Conservation (phyloP, 2,888 invertebrate genomes). For the Orchesella flavescens region DNA sequence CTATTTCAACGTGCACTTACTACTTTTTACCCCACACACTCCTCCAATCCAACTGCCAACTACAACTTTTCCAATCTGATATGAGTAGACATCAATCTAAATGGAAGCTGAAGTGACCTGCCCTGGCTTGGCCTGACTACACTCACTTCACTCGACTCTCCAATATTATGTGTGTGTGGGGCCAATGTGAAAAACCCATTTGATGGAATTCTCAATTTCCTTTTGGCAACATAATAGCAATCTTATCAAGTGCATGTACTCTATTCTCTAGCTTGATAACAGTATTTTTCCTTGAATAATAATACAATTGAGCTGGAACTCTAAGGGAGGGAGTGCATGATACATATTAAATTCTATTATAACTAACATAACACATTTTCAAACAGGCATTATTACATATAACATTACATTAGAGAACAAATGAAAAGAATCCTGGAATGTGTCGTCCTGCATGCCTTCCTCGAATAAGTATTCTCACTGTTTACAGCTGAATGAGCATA, state of each 20-base stretch:
- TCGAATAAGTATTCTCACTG: background rate
- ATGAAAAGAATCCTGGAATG: too few relatives aligned
- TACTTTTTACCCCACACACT: background rate
- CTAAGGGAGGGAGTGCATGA: background rate
- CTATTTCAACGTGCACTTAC: background rate
- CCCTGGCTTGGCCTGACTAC: too few relatives aligned
- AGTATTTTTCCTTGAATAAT: slow-evolving; percentile 16
- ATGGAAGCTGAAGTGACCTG: slow-evolving; percentile 6
- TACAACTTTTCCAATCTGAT: background rate
- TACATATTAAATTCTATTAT: too few relatives aligned
- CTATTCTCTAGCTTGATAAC: background rate
- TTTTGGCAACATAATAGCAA: slow-evolving; percentile 19
- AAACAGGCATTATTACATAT: too few relatives aligned
- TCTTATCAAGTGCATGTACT: slow-evolving; percentile 17
- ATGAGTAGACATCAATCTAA: slow-evolving; percentile 26
- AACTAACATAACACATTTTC: too few relatives aligned
- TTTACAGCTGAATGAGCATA: background rate
- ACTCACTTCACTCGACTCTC: too few relatives aligned
- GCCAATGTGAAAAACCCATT: background rate
- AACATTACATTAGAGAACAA: too few relatives aligned
- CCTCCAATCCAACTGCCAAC: background rate
- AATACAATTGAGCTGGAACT: slow-evolving; percentile 2
- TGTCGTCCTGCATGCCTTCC: too few relatives aligned
- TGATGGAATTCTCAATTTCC: slow-evolving; percentile 51
- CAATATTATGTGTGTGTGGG: too few relatives aligned